A percentile compares a stretch with the other conserved stretches of the same genome.
These are phyloP conservation scores for Ischnus inquisitorius DNA, from an alignment of 2,888 invertebrate genomes.

Conservation along the genomic window DNA sequence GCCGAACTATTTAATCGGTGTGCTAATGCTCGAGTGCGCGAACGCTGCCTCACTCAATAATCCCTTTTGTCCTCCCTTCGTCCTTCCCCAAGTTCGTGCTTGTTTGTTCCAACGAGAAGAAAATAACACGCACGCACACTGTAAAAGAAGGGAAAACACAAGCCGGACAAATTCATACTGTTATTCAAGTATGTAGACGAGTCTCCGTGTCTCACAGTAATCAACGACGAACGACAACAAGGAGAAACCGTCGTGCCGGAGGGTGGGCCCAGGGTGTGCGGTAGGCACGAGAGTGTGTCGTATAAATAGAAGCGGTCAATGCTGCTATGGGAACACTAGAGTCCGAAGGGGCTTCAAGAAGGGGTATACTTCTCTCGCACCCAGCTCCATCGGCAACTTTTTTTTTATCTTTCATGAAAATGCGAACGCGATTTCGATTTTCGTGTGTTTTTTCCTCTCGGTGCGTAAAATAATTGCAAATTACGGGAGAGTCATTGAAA, in stretches of 20 bases:
- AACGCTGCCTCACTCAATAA: slow-evolving; percentile 31
- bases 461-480: not conserved
- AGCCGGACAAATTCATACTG: slow-evolving; percentile 1
- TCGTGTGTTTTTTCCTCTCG: not conserved
- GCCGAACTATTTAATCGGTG: slow-evolving; percentile 42
- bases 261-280: slow-evolving; percentile 53
- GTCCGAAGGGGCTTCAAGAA: slow-evolving; percentile 64
- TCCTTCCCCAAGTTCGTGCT: not conserved
- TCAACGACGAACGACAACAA: slow-evolving; percentile 59
- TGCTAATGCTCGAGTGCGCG: slow-evolving; percentile 28
- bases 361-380: slow-evolving; percentile 66
- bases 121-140: not conserved
- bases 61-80: slow-evolving; percentile 10
- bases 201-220: slow-evolving; percentile 14
- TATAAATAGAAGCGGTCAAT: slow-evolving; percentile 85
- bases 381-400: slow-evolving; percentile 27
- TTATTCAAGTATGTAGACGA: not conserved
- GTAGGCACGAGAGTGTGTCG: slow-evolving; percentile 75
- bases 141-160: not conserved
- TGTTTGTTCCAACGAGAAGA: no score
- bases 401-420: not conserved
- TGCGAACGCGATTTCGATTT: not conserved
- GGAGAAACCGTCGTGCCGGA: slow-evolving; percentile 62
- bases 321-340: slow-evolving; percentile 83
- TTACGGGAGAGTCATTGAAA: not conserved